Percentiles rank a stretch among this genome's conserved stretches.
These are phyloP conservation scores for Eulacestoma nigropectus DNA, from an alignment of 2,113 vertebrate genomes.

Conservation along the genomic window DNA sequence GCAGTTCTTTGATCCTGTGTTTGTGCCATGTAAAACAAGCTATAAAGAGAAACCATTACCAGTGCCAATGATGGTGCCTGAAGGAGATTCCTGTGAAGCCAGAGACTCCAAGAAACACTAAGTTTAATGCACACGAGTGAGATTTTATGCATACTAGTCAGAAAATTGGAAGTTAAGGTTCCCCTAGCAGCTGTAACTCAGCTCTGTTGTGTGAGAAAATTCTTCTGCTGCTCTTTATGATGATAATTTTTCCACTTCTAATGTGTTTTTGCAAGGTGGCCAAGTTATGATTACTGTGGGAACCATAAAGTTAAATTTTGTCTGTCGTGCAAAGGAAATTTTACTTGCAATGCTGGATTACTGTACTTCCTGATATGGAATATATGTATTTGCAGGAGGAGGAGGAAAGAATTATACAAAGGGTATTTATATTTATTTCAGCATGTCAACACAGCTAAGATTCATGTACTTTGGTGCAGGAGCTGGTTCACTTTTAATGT, in stretches of 20 bases:
- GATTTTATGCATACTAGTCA: not conserved
- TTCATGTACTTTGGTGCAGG: not conserved
- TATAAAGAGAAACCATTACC: slow-evolving; percentile 1
- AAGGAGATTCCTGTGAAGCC: slow-evolving; percentile 8
- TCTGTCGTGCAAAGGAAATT: slow-evolving; percentile 25
- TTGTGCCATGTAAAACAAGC: not conserved
- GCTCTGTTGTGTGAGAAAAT: not conserved
- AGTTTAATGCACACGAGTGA: not conserved
- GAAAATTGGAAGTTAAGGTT: slow-evolving; percentile 43
- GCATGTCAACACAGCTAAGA: not conserved
- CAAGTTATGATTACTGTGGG: slow-evolving; percentile 63
- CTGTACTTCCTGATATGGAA: slow-evolving; percentile 4
- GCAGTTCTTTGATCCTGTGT: not conserved
- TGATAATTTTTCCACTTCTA: slow-evolving; percentile 49
- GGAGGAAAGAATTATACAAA: not conserved
- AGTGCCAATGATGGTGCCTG: not conserved
- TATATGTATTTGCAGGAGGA: not conserved
- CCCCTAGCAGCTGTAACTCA: slow-evolving; percentile 44
- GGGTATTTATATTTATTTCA: not conserved
- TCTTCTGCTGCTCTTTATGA: slow-evolving; percentile 38
- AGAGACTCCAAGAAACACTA: not conserved
- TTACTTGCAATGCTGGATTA: slow-evolving; percentile 28
- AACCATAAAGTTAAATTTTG: slow-evolving; percentile 56
- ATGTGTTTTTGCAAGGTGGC: slow-evolving; percentile 37
- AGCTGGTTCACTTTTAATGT: not conserved